A percentile compares a stretch with the other conserved stretches of the same genome.
These are phyloP conservation scores for Myioborus melanocephalus DNA, from an alignment of 2,797 vertebrate genomes.

Conservation along the genomic window DNA sequence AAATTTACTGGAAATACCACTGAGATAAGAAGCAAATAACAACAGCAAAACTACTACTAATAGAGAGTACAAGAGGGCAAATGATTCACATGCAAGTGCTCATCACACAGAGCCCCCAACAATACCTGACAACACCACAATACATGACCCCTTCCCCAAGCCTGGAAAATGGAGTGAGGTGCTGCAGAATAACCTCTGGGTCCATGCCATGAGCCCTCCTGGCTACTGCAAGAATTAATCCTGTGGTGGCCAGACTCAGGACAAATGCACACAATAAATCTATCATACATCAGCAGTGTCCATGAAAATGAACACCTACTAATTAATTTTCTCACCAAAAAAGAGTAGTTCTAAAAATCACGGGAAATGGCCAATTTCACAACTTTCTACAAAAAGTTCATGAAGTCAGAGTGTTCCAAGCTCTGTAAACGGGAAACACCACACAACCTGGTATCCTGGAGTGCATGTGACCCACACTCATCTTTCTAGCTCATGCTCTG, in stretches of 20 bases:
- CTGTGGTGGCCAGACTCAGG: neutral
- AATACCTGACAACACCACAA: neutral
- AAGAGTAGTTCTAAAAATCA: neutral
- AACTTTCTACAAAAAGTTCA: neutral
- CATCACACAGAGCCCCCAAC: accelerated
- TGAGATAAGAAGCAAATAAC: neutral
- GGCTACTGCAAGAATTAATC: neutral
- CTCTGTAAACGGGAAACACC: neutral
- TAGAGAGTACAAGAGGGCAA: neutral
- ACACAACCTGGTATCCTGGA: neutral
- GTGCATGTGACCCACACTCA: neutral
- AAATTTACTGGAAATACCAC: neutral
- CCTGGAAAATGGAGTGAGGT: accelerated
- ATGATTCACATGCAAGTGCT: neutral
- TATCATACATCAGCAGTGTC: neutral
- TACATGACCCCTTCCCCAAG: accelerated
- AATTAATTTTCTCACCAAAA: neutral
- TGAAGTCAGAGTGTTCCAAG: neutral
- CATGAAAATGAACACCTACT: neutral
- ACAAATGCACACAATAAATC: neutral
- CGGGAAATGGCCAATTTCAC: neutral
- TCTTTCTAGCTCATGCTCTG: neutral
- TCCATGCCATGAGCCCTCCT: neutral
- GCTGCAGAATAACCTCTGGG: accelerated
- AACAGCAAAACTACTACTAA: neutral